These are phyloP conservation scores for Rhipidura dahli DNA, from an alignment of 2,113 vertebrate genomes.

Conservation along the genomic window DNA sequence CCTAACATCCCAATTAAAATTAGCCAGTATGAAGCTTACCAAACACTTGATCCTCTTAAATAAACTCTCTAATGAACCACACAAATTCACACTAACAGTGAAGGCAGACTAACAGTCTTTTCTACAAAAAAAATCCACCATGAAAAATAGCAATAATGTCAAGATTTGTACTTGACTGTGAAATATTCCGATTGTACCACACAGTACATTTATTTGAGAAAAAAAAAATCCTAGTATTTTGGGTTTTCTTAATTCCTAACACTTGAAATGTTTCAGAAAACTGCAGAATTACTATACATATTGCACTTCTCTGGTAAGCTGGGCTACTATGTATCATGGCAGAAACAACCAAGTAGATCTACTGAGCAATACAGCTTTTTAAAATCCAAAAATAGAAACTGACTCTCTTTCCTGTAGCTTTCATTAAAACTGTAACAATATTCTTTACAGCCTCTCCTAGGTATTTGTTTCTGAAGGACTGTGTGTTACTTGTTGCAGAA, in stretches of 20 bases:
- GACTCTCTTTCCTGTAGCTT: conserved; percentile 54
- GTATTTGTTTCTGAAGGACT: conserved; percentile 55
- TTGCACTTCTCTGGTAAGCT: conserved; percentile 73
- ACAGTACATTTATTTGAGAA: conserved; percentile 12
- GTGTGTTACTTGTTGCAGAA: conserved; percentile 43
- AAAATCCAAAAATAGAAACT: conserved; percentile 40
- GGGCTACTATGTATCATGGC: conserved; percentile 53
- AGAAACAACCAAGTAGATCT: conserved; percentile 58
- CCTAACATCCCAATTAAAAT: conserved; percentile 52
- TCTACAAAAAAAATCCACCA: conserved; percentile 33
- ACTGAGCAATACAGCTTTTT: conserved; percentile 43
- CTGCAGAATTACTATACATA: conserved; percentile 70
- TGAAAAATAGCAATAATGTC: conserved; percentile 47
- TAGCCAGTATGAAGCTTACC: conserved; percentile 52
- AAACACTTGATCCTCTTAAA: conserved; percentile 62
- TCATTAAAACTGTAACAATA: conserved; percentile 34
- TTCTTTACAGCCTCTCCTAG: conserved; percentile 33
- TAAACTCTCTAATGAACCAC: conserved; percentile 36
- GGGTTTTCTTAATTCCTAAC: conserved; percentile 23
- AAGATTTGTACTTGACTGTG: conserved; percentile 4
- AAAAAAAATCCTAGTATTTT: not conserved
- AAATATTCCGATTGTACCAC: conserved; percentile 32
- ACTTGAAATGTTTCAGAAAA: conserved; percentile 67
- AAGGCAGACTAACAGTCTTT: conserved; percentile 57
- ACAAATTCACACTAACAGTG: conserved; percentile 62